Evolutionary conservation across 2,888 invertebrate genomes (phyloP).

Genomic region (Antheraea yamamai): DNA sequence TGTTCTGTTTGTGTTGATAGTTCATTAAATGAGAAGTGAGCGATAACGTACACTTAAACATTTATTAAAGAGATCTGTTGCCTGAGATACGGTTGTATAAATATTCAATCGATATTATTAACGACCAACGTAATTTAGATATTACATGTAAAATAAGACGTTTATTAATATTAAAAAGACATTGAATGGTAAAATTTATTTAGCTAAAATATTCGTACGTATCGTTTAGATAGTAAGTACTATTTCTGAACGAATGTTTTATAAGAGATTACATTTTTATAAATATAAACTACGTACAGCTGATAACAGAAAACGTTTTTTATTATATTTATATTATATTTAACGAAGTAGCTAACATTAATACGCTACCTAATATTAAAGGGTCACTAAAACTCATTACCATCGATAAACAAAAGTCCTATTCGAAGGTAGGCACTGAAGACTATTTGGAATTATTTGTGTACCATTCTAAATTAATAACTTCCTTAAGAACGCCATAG

Average conservation of each 20-base stretch:
- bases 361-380: neutral
- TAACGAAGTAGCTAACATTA: neutral
- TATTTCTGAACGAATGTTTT: too few relatives aligned
- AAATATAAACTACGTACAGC: neutral
- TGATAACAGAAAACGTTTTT: neutral
- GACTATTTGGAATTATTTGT: neutral
- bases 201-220: too few relatives aligned
- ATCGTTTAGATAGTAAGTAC: too few relatives aligned
- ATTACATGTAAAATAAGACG: too few relatives aligned
- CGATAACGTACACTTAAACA: constrained; percentile 61
- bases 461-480: neutral
- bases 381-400: neutral
- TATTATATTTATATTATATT: neutral
- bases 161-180: too few relatives aligned
- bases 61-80: constrained; percentile 30
- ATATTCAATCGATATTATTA: neutral
- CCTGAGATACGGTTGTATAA: neutral
- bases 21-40: constrained; percentile 54
- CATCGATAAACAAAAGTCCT: neutral
- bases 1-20: constrained; percentile 48
- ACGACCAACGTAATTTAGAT: neutral
- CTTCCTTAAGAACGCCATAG: neutral
- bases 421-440: neutral
- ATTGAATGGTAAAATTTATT: too few relatives aligned
- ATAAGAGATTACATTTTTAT: too few relatives aligned